Conservation (phyloP, 2,797 vertebrate species). For the Rhinatrema bivittatum region DNA sequence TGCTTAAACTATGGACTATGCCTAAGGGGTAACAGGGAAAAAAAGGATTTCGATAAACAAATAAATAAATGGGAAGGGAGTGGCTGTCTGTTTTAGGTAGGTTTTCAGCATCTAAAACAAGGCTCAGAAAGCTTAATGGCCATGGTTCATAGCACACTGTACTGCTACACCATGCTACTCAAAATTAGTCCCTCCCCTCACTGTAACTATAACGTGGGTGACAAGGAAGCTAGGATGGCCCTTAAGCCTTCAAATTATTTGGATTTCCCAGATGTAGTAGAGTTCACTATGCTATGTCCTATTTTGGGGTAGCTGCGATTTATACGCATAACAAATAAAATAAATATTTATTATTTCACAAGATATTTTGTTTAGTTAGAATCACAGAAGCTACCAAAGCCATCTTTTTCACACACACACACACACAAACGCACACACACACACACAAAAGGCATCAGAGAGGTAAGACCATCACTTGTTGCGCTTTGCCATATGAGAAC, state of each 20-base stretch:
- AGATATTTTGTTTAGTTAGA: constrained; percentile 27
- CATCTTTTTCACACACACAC: constrained; percentile 41
- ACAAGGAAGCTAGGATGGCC: too few species aligned
- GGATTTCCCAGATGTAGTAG: constrained; percentile 7
- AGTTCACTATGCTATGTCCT: constrained; percentile 28
- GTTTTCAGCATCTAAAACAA: too few species aligned
- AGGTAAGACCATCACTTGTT: constrained; percentile 36
- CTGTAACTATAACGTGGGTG: constrained; percentile 39
- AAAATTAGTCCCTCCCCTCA: constrained; percentile 41
- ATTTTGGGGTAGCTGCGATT: constrained; percentile 37
- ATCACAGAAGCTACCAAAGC: constrained; percentile 35
- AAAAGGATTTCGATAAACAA: constrained; percentile 32
- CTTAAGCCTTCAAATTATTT: constrained; percentile 30
- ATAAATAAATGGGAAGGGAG: too few species aligned
- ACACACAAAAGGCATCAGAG: constrained; percentile 32
- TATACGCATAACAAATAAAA: constrained; percentile 23
- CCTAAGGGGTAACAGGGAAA: constrained; percentile 23
- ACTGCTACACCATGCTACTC: constrained; percentile 35
- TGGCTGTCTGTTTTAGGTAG: too few species aligned
- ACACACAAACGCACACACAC: too few species aligned
- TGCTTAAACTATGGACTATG: too few species aligned
- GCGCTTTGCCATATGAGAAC: constrained; percentile 36
- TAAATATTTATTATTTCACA: too few species aligned
- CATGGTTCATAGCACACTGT: constrained; percentile 32
- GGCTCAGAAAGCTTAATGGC: constrained; percentile 47